Evolutionary conservation across 2,113 vertebrate genomes (phyloP).

Genomic region (Pelecanoides urinatrix): DNA sequence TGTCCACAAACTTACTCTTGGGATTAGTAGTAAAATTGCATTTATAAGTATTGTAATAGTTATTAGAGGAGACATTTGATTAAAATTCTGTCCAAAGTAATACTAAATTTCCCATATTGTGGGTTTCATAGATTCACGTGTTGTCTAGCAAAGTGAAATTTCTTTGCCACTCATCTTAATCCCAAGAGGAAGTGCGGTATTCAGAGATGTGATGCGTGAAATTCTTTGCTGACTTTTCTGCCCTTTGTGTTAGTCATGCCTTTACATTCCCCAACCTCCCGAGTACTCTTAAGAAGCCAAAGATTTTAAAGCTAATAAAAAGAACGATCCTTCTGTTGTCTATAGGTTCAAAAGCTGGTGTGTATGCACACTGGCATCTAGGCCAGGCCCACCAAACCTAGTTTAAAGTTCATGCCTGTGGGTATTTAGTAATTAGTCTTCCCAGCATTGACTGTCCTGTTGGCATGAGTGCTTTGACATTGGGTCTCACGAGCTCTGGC

Average conservation of each 20-base stretch:
- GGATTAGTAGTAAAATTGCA: neutral
- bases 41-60: neutral
- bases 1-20: neutral
- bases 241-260: conserved; percentile 7
- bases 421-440: neutral
- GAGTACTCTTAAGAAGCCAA: neutral
- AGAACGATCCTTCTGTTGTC: neutral
- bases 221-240: conserved; percentile 12
- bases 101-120: neutral
- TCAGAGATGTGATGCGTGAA: neutral
- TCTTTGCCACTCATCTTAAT: conserved; percentile 16
- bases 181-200: neutral
- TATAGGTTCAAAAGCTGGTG: neutral
- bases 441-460: neutral
- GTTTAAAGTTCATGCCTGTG: neutral
- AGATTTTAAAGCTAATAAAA: neutral
- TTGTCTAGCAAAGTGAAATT: conserved; percentile 13
- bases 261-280: neutral
- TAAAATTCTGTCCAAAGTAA: neutral
- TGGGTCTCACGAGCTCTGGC: neutral
- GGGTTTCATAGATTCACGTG: neutral
- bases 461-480: neutral
- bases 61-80: neutral
- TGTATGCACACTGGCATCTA: neutral
- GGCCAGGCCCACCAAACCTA: neutral